Conservation (phyloP, 1,140 invertebrate species). For the Eumaeus atala region DNA sequence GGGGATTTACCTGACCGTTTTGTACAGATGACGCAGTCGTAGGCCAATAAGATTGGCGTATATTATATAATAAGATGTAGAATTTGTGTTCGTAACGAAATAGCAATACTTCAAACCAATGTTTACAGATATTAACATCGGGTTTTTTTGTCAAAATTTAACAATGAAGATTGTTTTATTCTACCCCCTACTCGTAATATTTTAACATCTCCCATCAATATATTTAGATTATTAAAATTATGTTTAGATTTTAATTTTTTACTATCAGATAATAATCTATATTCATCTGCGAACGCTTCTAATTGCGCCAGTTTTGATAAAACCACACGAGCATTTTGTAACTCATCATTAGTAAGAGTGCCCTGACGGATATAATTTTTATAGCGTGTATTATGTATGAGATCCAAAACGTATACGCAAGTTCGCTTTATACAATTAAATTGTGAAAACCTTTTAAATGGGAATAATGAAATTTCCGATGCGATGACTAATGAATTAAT, state of each 20-base stretch:
- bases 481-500: neutral
- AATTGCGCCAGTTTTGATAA: conserved; percentile 7
- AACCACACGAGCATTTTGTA: neutral
- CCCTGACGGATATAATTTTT: neutral
- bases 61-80: conserved; percentile 13
- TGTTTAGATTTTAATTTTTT: neutral
- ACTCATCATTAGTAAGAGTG: conserved; percentile 8
- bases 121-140: conserved; percentile 24
- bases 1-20: no score
- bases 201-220: conserved; percentile 5
- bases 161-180: conserved; percentile 2
- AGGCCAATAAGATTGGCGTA: neutral
- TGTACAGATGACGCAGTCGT: no score
- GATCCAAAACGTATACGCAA: conserved; percentile 16
- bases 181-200: conserved; percentile 22
- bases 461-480: conserved; percentile 2
- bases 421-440: conserved; percentile 18
- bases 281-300: conserved; percentile 8
- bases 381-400: conserved; percentile 15
- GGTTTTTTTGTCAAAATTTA: conserved; percentile 24
- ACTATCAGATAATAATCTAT: neutral
- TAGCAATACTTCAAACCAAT: conserved; percentile 22
- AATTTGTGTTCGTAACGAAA: conserved; percentile 22
- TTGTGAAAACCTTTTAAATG: conserved; percentile 20
- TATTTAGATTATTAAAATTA: conserved; percentile 6